Evolutionary conservation across 2,888 invertebrate species (phyloP).

Genomic region (Imbricaverruca yamaguchii): DNA sequence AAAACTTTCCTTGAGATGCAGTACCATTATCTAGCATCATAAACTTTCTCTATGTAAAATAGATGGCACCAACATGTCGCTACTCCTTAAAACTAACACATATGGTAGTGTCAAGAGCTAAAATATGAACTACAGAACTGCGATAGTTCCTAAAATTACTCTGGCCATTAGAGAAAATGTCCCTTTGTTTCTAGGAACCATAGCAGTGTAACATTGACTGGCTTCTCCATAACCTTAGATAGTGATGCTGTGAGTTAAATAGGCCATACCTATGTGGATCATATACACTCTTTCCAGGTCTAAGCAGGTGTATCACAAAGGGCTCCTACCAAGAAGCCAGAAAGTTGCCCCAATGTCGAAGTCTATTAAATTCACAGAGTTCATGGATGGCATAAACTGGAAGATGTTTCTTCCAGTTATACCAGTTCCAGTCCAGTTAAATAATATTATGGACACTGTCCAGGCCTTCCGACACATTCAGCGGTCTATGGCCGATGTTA

Average conservation of each 20-base stretch:
- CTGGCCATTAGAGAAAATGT: background rate
- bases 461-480: no score
- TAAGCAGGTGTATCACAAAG: background rate
- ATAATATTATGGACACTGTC: background rate
- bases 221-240: constrained; percentile 3
- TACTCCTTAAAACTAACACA: no score
- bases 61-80: no score
- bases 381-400: no score
- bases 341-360: background rate
- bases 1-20: no score
- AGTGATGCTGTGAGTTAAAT: constrained; percentile 1
- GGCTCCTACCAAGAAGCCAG: background rate
- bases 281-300: background rate
- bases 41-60: no score
- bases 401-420: background rate
- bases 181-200: background rate
- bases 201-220: background rate
- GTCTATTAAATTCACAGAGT: background rate
- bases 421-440: no score
- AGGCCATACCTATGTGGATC: background rate
- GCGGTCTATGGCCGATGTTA: no score
- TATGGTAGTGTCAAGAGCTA: no score
- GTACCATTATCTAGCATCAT: no score
- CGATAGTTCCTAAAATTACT: background rate
- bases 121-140: no score